Base-by-base conservation (phyloP, 2,113 vertebrate genomes). In the Onychostoma macrolepis region DNA sequence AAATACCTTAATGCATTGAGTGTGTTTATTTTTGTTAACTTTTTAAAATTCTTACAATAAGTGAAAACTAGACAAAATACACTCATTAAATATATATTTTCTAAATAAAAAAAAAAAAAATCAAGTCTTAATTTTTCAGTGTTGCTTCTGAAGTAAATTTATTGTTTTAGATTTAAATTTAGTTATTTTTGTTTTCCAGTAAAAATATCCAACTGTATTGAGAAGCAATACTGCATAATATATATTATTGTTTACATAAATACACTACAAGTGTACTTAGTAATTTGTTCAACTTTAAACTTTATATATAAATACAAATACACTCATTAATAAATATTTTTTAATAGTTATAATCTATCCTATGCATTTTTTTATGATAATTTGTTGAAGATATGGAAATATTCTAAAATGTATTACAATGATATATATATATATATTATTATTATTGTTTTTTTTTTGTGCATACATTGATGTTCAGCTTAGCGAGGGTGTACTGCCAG, bases 401-500 rank as follows among this genome's bases (percentile, higher is more conserved):
- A 58, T 58, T 24, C 24, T 24, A 2, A 24, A 58, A 9, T 24
- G 24, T 24, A 58, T 24, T 24, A 56, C 19, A 56, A 56, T 3
- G 4, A 53, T 53, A 1, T n/a, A n/a, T n/a, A n/a, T n/a, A n/a
- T n/a, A n/a, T n/a, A n/a, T n/a, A n/a, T n/a, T n/a, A n/a, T n/a
- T n/a, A n/a, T n/a, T n/a, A 65, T 13, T 69, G 3, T 21, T 21
- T 36, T 19, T 67, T 67, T 38, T 1, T 36, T 17, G 38, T 75
- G 41, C 24, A 75, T 75, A 26, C 38, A 45, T 45, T 12, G 6
- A 48, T 90, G 90, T 92, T 90, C 87, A 85, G 90, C 76, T 88
- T 87, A 88, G 88, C 78, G 92, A 90, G 93, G 92, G 92, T 91
- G 92, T 86, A 77, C 87, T 45, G 78, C 85, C 38, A 90, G 94